Conservation (phyloP, 2,888 invertebrate genomes). For the Drosophila pseudotakahashii region DNA sequence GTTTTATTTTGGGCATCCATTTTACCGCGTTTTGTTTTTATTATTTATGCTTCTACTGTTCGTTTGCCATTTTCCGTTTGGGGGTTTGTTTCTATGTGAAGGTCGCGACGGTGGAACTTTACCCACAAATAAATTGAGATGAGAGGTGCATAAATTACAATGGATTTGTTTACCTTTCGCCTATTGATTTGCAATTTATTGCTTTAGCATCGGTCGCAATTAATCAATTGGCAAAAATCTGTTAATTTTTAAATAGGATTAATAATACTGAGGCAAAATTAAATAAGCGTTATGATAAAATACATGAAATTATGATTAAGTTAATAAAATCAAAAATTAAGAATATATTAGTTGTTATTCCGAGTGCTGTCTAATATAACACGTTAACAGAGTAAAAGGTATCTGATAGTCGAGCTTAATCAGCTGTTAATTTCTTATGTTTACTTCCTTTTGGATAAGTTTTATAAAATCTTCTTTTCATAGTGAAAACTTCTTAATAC, state of each 20-base stretch:
- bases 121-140: not conserved
- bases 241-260: not conserved
- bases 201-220: not conserved
- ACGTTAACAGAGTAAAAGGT: too few species aligned
- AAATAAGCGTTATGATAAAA: not conserved
- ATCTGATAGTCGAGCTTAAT: too few species aligned
- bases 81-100: conserved; percentile 5
- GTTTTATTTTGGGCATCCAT: not conserved
- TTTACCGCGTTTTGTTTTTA: not conserved
- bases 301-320: not conserved
- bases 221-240: not conserved
- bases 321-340: too few species aligned
- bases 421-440: too few species aligned
- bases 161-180: conserved; percentile 10
- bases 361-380: too few species aligned
- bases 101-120: not conserved
- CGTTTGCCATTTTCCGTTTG: conserved; percentile 3
- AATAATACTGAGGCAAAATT: not conserved
- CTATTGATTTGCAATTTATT: conserved; percentile 2
- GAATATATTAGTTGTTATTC: too few species aligned
- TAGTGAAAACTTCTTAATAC: too few species aligned
- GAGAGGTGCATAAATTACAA: conserved; percentile 6
- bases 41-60: conserved; percentile 1
- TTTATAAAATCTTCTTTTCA: too few species aligned
- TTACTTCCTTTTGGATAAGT: too few species aligned